Base-by-base conservation (phyloP, 2,113 vertebrate genomes). In the Arothron firmamentum region DNA sequence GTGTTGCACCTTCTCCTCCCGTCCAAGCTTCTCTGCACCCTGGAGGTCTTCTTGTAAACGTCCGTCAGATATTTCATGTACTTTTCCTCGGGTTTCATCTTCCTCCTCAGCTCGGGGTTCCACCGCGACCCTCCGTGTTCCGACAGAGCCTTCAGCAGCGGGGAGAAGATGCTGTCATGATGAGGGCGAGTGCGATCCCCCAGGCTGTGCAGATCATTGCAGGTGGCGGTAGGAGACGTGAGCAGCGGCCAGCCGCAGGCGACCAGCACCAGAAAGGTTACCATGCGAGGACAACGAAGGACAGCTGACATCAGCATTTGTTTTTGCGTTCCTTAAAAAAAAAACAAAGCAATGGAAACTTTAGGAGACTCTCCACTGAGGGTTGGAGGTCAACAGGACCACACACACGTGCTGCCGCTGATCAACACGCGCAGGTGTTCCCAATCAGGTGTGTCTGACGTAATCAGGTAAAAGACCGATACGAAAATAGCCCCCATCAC, bases 21-120 rank as follows among this genome's bases (percentile, higher is more conserved):
- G 51, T 89, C 93, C 3, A 91, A 87, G 54, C 91, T 87, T 43
- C 93, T 91, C 51, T 93, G 92, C 57, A 89, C 90, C 56, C 90
- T 91, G 9, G 93, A 88, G 0, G 90, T 92, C 59, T 87, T 85
- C 77, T 91, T 94, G 47, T 95, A 98, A 0, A 97, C 90, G 60
- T 90, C 91, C 65, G 92, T 94, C 93, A 99, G 94, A 81, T 94
- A 99, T 3, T 77, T 85, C 0, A 99, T 87, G 53, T 94, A 94
- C 73, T 82, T 86, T 34, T 92, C 88, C 66, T 96, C 93, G 0
- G 93, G 95, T 74, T 68, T 83, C 16, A 59, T 46, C 43, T 86
- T 34, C 76, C 80, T 81, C 78, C 74, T 34, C 80, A 86, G 2
- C 4, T 17, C 66, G 0, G 46, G 65, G 72, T 28, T 34, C 82